Conservation (phyloP, 2,797 vertebrate species). For the Thripadectes ignobilis region DNA sequence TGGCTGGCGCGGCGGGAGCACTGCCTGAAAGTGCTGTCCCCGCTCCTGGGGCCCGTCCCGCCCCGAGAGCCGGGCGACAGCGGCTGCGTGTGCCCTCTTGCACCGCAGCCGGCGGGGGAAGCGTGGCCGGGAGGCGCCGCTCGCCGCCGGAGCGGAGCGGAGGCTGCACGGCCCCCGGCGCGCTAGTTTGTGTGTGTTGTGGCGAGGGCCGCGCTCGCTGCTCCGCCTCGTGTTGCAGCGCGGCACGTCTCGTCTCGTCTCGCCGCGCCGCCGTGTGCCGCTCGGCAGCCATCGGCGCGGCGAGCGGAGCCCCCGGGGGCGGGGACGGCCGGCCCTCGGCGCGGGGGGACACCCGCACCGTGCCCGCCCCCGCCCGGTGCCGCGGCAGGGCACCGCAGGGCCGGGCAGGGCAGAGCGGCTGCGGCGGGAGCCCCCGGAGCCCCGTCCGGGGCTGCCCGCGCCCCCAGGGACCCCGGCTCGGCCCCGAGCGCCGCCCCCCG, state of each 20-base stretch:
- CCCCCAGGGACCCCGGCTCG: neutral
- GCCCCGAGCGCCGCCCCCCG: rapidly evolving
- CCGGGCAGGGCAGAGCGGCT: neutral
- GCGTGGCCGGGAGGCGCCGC: neutral
- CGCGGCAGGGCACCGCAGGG: too few relatives aligned
- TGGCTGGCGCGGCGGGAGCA: neutral
- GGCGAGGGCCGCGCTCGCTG: constrained; percentile 11
- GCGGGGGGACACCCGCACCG: neutral
- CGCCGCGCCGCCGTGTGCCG: neutral
- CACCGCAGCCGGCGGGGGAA: neutral
- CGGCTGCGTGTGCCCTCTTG: neutral
- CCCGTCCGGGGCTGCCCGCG: neutral
- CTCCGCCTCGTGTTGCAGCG: constrained; percentile 31
- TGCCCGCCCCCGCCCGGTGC: too few relatives aligned
- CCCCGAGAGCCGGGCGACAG: rapidly evolving
- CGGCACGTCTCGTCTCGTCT: constrained; percentile 10
- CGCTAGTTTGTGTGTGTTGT: neutral
- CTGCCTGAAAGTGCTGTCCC: neutral
- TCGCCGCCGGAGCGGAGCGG: neutral
- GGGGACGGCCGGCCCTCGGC: neutral
- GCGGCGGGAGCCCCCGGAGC: neutral
- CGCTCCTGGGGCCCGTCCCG: too few relatives aligned
- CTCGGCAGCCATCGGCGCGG: constrained; percentile 62
- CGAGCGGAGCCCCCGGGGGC: neutral
- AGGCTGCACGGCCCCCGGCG: neutral